Evolutionary conservation across 1,140 invertebrate genomes (phyloP), one percentile per base, ranked within the genome.

Genomic region (Harlomillsia oculata): DNA sequence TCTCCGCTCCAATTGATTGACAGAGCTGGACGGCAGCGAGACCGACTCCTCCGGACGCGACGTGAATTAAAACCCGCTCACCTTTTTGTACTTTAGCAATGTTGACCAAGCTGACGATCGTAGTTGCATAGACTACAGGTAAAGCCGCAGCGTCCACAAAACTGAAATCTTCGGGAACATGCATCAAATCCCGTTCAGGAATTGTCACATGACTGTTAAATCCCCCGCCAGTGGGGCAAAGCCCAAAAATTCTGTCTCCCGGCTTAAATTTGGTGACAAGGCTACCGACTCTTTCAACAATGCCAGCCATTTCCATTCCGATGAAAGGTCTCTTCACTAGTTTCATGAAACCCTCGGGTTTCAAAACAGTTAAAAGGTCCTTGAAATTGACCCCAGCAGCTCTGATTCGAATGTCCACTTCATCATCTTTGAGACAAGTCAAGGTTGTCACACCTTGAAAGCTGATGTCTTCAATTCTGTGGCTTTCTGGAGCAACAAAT

Each of bases 21-120:
- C 75, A 78, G 5, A 82, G 69, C 66, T 82, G 80, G 16, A 76
- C 69, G 37, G 75, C 72, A 13, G 79, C 79, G 18, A 78, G 58
- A 2, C 80, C 80, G 26, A 82, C 80, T 18, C 72, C 76, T 30
- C 80, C 80, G 69, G 77, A 79, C 13, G 78, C 80, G 45, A 81
- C 81, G 68, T 82, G 80, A 39, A 82, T 69, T 1, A 82, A 66
- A 18, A 82, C 69, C 16, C 66, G 72, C 52, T 81, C 74, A 4
- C 74, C 74, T 37, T 69, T 48, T 57, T 71, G 70, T 16, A 72
- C 11, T 25, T 49, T 39, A 2, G 41, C 59, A 1, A 56, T 25
- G 11, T 54, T 29, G 2, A 51, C n/a, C 5, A 60, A 37, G 21
- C 44, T 55, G 23, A 37, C 45, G 20, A 29, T 36, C 0, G 48